Evolutionary conservation across 2,888 invertebrate genomes (phyloP), one percentile per base, ranked within the genome.

Genomic region (Rotaria macrura): DNA sequence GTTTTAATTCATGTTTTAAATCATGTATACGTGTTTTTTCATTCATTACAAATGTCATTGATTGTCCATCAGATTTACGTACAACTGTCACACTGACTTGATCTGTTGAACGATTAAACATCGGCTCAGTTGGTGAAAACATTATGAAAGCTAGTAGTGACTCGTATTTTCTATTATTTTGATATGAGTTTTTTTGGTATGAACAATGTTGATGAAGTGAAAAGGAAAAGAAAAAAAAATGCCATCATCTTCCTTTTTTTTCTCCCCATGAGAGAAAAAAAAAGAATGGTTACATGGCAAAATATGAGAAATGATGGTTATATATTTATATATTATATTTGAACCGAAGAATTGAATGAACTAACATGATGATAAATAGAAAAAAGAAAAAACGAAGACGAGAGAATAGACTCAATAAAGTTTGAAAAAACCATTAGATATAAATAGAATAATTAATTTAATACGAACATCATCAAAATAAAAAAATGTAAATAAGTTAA

Each of bases 1-100:
- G 74, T 74, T 74, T 74, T 74, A 74, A 40, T 74, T 74, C 74
- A 38, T 74, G 74, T 38, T 74, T 74, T 25, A 74, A 43, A 40
- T 74, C 74, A 25, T 74, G 74, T 17, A 74, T 74, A 40, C 20
- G 38, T 10, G 74, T 43, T 43, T 74, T 74, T 74, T 74, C 74
- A 38, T 38, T 12, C 43, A 74, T 40, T 2, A 74, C 43, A 43
- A 74, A 74, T 2, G 40, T 43, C 38, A 74, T 23, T 10, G 43
- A 74, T 29, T 40, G 38, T 10, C 74, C 74, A 40, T 74, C 74
- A 40, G 74, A 74, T 74, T 74, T 74, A 23, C 74, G 74, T 23
- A 74, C 43, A 25, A 74, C 74, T 5, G 38, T 74, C 3, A 74
- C 7, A 74, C 74, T 74, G 1, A 74, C 74, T 23, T 74, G 74